These are phyloP conservation scores for Penaeus monodon DNA, from an alignment of 2,888 invertebrate species.

Conservation along the genomic window DNA sequence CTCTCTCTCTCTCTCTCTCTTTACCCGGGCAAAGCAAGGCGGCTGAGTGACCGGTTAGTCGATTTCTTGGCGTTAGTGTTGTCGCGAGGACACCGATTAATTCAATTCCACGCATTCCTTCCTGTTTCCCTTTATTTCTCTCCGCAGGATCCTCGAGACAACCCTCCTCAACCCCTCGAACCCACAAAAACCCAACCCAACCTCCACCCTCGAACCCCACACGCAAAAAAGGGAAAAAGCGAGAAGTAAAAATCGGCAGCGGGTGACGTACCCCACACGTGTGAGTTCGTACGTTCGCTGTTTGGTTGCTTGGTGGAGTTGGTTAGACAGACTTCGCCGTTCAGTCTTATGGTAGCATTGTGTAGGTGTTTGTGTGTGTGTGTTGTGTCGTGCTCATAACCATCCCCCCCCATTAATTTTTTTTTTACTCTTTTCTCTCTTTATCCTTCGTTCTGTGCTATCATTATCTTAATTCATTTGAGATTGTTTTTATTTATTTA, in stretches of 20 bases:
- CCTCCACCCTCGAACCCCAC: not conserved
- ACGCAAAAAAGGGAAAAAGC: not conserved
- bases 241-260: slow-evolving; percentile 17
- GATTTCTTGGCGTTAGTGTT: slow-evolving; percentile 37
- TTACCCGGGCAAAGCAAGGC: slow-evolving; percentile 38
- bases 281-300: slow-evolving; percentile 31
- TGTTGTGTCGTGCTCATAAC: too few species aligned
- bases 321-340: slow-evolving; percentile 23
- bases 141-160: not conserved
- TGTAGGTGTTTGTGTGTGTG: slow-evolving; percentile 8
- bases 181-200: not conserved
- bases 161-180: not conserved
- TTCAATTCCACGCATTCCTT: not conserved
- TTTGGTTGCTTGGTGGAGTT: slow-evolving; percentile 33
- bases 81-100: slow-evolving; percentile 16
- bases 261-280: slow-evolving; percentile 26
- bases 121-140: not conserved
- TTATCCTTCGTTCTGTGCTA: too few species aligned
- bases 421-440: too few species aligned
- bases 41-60: slow-evolving; percentile 41
- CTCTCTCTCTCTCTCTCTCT: slow-evolving; percentile 22
- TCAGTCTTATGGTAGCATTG: slow-evolving; percentile 31
- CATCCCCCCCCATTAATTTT: too few species aligned
- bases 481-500: too few species aligned
- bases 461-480: too few species aligned